Percentiles rank a stretch among this genome's conserved stretches.
Evolutionary conservation across 2,113 vertebrate genomes (phyloP).

Genomic region (Sceloporus undulatus): DNA sequence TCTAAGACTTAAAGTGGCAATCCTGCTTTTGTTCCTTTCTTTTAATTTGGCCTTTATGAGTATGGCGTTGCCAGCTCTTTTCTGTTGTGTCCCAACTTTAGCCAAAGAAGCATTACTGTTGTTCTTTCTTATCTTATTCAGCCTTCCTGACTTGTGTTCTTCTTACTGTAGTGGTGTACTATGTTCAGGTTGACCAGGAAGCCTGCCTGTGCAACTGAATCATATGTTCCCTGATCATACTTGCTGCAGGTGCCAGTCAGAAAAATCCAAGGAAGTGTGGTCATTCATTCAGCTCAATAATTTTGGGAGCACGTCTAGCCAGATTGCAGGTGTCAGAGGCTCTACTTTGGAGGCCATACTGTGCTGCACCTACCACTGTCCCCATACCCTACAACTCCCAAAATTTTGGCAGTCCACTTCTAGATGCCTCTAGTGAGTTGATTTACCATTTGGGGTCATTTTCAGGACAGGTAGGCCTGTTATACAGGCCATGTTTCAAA

Average conservation of each 20-base stretch:
- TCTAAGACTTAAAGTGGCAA: background rate
- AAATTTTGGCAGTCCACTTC: too few relatives aligned
- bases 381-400: too few relatives aligned
- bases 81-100: background rate
- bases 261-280: background rate
- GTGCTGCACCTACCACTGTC: too few relatives aligned
- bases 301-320: background rate
- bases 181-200: background rate
- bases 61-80: background rate
- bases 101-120: background rate
- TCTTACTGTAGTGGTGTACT: background rate
- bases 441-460: too few relatives aligned
- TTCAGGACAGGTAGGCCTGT: too few relatives aligned
- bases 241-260: too few relatives aligned
- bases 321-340: too few relatives aligned
- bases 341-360: too few relatives aligned
- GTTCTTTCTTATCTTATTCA: background rate
- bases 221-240: background rate
- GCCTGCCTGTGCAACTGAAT: background rate
- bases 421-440: too few relatives aligned
- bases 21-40: background rate
- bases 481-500: too few relatives aligned
- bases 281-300: background rate
- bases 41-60: background rate
- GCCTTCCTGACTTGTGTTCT: background rate